phyloP scores from a whole-genome alignment of 2,113 vertebrate genomes.

The Alouatta palliata region DNA sequence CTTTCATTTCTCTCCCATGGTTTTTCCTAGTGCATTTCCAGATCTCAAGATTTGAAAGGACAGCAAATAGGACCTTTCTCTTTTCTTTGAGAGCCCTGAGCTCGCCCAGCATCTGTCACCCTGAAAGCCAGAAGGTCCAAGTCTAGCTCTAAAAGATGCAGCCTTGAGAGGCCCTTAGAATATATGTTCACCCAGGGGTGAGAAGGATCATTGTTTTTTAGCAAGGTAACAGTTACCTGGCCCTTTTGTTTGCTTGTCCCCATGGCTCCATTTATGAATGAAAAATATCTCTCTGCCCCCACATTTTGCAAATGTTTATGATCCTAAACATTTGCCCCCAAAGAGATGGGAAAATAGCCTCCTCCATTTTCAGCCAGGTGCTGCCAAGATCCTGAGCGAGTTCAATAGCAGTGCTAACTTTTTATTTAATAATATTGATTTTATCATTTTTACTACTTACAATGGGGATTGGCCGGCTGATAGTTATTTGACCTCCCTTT shows the following conservation, averaged over 20 bases:
- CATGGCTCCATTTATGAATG: not conserved
- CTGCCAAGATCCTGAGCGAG: constrained; percentile 71
- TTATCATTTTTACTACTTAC: constrained; percentile 87
- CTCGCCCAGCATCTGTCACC: not conserved
- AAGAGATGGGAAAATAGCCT: constrained; percentile 66
- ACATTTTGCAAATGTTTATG: constrained; percentile 14
- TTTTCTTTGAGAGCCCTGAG: constrained; percentile 32
- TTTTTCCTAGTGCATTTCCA: not conserved
- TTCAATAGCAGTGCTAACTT: constrained; percentile 84
- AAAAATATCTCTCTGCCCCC: not conserved
- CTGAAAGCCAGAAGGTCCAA: not conserved
- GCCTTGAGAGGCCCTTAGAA: not conserved
- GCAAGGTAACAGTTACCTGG: not conserved
- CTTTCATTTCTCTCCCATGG: not conserved
- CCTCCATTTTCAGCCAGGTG: constrained; percentile 45
- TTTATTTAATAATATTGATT: constrained; percentile 88
- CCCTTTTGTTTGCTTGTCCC: not conserved
- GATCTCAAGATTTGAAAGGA: not conserved
- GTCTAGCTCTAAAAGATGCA: not conserved
- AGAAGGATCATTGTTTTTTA: not conserved
- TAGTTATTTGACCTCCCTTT: constrained; percentile 85
- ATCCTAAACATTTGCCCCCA: constrained; percentile 41
- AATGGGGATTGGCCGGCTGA: constrained; percentile 82
- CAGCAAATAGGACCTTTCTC: not conserved
- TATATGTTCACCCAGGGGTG: not conserved